Percentiles rank a stretch among this genome's conserved stretches.
These are phyloP conservation scores for Ophonus ardosiacus DNA, from an alignment of 2,888 invertebrate species.

Conservation along the genomic window DNA sequence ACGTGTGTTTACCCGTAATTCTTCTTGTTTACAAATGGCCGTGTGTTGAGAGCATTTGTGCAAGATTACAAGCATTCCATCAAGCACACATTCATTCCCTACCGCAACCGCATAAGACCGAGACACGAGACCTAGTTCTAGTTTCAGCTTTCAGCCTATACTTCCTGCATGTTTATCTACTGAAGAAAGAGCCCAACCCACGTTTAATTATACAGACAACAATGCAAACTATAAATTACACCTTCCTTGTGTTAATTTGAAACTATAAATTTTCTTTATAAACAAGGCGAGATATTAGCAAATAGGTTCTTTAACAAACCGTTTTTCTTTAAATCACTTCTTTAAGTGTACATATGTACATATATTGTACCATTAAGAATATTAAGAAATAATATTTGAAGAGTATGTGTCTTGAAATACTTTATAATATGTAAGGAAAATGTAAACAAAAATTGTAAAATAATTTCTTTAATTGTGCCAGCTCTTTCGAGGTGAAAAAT, in stretches of 20 bases:
- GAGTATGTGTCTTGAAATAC: too few species aligned
- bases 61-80: slow-evolving; percentile 14
- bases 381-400: too few species aligned
- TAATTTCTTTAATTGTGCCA: too few species aligned
- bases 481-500: too few species aligned
- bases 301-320: too few species aligned
- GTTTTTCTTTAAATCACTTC: too few species aligned
- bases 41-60: neutral
- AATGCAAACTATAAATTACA: neutral
- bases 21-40: neutral
- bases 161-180: neutral
- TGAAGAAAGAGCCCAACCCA: neutral
- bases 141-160: neutral
- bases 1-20: neutral
- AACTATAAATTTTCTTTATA: neutral
- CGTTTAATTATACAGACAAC: neutral
- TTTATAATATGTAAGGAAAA: too few species aligned
- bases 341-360: too few species aligned
- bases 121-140: neutral
- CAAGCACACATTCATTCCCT: neutral
- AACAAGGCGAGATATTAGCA: too few species aligned
- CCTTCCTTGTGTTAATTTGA: neutral
- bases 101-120: neutral
- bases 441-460: too few species aligned
- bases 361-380: too few species aligned